A percentile compares a stretch with the other conserved stretches of the same genome.
Conservation (phyloP, 2,888 invertebrate species). For the Callimorpha dominula region DNA sequence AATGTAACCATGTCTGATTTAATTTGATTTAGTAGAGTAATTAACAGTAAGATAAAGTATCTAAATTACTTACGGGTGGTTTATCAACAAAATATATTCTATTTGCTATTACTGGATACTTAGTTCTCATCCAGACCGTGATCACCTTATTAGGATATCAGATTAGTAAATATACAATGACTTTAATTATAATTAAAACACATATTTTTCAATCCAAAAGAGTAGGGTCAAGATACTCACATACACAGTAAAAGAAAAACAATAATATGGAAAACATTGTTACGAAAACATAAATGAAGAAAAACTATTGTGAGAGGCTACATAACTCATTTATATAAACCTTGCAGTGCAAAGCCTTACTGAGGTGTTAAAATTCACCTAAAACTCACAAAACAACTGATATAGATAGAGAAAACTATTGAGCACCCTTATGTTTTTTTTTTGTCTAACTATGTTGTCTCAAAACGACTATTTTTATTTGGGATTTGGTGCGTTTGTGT, state of each 20-base stretch:
- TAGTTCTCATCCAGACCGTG: too few relatives aligned
- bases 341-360: constrained; percentile 33
- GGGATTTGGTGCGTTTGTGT: neutral
- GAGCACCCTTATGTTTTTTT: constrained; percentile 10
- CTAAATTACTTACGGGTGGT: too few relatives aligned
- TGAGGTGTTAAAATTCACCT: constrained; percentile 40
- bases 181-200: neutral
- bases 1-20: too few relatives aligned
- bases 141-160: too few relatives aligned
- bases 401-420: constrained; percentile 55
- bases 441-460: neutral
- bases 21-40: too few relatives aligned
- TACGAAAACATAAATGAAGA: constrained; percentile 18
- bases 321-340: constrained; percentile 33
- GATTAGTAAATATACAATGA: too few relatives aligned
- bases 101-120: too few relatives aligned
- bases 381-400: constrained; percentile 46
- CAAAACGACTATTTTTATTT: neutral
- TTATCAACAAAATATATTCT: too few relatives aligned
- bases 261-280: constrained; percentile 41
- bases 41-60: too few relatives aligned
- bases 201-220: neutral
- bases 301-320: constrained; percentile 25
- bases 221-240: constrained; percentile 42
- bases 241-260: constrained; percentile 31